phyloP scores from a whole-genome alignment of 1,140 invertebrate genomes.

The Drosophila dunni region DNA sequence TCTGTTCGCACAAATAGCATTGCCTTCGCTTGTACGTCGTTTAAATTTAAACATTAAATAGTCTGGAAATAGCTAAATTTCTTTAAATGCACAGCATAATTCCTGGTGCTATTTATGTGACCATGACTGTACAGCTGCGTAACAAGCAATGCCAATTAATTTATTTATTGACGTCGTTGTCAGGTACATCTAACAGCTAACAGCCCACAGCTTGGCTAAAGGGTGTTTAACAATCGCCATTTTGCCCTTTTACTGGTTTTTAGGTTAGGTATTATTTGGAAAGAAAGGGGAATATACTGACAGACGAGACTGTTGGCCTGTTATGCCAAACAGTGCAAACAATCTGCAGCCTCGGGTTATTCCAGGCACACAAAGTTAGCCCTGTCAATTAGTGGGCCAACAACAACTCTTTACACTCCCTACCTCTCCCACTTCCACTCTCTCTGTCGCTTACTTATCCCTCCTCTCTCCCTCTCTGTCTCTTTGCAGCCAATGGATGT shows the following conservation, averaged over 20 bases:
- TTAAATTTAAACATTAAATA: too few relatives aligned
- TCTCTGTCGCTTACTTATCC: neutral
- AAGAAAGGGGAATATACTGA: neutral
- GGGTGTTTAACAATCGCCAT: too few relatives aligned
- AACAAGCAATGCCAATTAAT: too few relatives aligned
- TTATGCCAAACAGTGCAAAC: neutral
- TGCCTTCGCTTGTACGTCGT: too few relatives aligned
- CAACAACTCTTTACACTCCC: slow-evolving; percentile 9
- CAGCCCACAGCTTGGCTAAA: too few relatives aligned
- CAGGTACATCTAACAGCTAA: too few relatives aligned
- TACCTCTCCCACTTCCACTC: slow-evolving; percentile 1
- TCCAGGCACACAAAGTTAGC: slow-evolving; percentile 32
- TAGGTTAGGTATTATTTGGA: slow-evolving; percentile 7
- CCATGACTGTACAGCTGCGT: neutral
- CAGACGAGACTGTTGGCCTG: slow-evolving; percentile 11
- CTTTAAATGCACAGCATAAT: too few relatives aligned
- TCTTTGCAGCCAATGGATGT: slow-evolving; percentile 86
- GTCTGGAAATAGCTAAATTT: neutral
- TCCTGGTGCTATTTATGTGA: neutral
- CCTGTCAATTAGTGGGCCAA: slow-evolving; percentile 42
- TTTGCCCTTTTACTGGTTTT: neutral
- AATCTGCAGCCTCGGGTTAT: slow-evolving; percentile 21
- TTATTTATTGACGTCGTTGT: too few relatives aligned
- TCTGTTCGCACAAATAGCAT: neutral
- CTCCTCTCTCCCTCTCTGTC: slow-evolving; percentile 13